phyloP scores from a whole-genome alignment of 2,888 invertebrate genomes.

The Heliconius erato region DNA sequence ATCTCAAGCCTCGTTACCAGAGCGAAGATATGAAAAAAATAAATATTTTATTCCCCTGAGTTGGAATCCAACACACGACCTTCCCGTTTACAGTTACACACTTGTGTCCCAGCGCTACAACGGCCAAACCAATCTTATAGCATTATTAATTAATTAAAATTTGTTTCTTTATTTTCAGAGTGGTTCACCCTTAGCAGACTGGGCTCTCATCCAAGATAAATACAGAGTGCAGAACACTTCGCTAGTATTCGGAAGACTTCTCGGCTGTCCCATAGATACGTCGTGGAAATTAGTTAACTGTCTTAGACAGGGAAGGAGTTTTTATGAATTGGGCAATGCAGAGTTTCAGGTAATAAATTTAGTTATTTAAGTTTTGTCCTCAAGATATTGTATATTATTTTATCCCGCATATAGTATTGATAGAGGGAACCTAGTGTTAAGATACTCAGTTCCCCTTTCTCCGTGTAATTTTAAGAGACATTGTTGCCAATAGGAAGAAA shows the following conservation, averaged over 20 bases:
- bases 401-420: no score
- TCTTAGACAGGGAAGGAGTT: constrained; percentile 91
- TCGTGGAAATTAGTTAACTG: constrained; percentile 96
- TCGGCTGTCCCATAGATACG: constrained; percentile 95
- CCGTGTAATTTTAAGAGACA: no score
- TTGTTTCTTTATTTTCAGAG: constrained; percentile 81
- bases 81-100: no score
- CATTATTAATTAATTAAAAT: neutral
- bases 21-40: no score
- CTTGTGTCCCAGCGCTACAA: no score
- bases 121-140: no score
- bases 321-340: constrained; percentile 92
- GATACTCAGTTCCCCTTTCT: neutral
- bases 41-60: no score
- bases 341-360: constrained; percentile 86
- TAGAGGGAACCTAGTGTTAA: no score
- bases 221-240: constrained; percentile 96
- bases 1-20: no score
- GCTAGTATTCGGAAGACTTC: constrained; percentile 91
- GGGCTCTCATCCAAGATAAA: constrained; percentile 95
- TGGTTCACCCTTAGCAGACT: constrained; percentile 95
- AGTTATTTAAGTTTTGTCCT: neutral
- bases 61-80: no score
- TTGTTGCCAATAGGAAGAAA: no score
- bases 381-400: no score